Conservation (phyloP, 2,888 invertebrate genomes). For the Pammene aurita region DNA sequence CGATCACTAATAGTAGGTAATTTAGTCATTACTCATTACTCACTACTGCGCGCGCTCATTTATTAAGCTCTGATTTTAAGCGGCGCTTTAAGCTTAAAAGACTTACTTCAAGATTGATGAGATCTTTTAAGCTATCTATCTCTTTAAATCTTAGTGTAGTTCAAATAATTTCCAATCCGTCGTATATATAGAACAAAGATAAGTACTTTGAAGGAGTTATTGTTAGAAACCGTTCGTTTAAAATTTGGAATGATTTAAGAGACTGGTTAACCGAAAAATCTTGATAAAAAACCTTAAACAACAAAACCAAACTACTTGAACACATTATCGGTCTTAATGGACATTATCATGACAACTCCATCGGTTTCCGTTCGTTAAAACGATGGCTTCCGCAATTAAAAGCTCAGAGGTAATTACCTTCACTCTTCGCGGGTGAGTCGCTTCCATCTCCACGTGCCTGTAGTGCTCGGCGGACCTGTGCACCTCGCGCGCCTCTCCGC, state of each 20-base stretch:
- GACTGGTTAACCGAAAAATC: slow-evolving; percentile 7
- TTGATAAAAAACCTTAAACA: slow-evolving; percentile 16
- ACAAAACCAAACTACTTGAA: slow-evolving; percentile 35
- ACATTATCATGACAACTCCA: slow-evolving; percentile 31
- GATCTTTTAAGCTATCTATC: slow-evolving; percentile 24
- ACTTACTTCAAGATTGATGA: slow-evolving; percentile 34
- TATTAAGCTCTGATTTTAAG: slow-evolving; percentile 29
- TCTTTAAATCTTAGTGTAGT: slow-evolving; percentile 15
- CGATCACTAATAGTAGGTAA: slow-evolving; percentile 35
- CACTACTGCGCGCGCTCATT: slow-evolving; percentile 1
- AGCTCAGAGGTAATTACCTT: slow-evolving; percentile 84
- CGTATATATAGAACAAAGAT: slow-evolving; percentile 17
- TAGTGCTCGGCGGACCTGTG: slow-evolving; percentile 83
- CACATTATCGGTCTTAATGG: slow-evolving; percentile 21
- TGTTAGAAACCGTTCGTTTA: background rate
- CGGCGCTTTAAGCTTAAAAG: slow-evolving; percentile 18
- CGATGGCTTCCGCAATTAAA: slow-evolving; percentile 30
- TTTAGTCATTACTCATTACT: slow-evolving; percentile 35
- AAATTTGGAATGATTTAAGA: slow-evolving; percentile 6
- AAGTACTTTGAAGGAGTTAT: background rate
- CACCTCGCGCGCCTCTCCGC: slow-evolving; percentile 78
- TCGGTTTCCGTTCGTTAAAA: slow-evolving; percentile 29
- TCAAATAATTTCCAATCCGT: slow-evolving; percentile 7
- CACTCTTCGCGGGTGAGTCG: slow-evolving; percentile 87
- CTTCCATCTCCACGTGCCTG: slow-evolving; percentile 82